Evolutionary conservation across 2,113 vertebrate genomes (phyloP), one percentile per base, ranked within the genome.

Genomic region (Nesoenas mayeri): DNA sequence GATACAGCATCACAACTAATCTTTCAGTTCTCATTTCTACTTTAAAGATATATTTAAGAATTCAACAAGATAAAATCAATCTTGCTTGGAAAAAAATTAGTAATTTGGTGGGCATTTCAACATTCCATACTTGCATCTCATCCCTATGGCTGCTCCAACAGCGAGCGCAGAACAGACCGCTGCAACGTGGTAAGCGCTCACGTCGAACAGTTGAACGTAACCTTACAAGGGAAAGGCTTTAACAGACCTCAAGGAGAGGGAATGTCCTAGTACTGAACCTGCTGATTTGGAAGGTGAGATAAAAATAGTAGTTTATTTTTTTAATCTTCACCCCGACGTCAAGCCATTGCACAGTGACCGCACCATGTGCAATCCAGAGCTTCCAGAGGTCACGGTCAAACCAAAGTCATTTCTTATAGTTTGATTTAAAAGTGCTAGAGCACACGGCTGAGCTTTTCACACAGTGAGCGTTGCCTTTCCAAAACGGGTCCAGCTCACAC

Each of bases 151-250:
- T 77, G 62, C 60, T 48, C n/a, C 44, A 47, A 85, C 24, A 89
- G 66, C 21, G 53, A 72, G 19, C 54, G 61, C 0, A 69, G 66
- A 79, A 29, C 21, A 65, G 65, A 42, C 5, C 77, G 47, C 22
- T 34, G 28, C n/a, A 38, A 47, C 1, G 3, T 24, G 3, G 2
- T 7, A 17, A 80, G 40, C 2, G 22, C 47, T 60, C 2, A 60
- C 5, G 11, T 0, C 9, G 17, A 6, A 9, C 1, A 47, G 20
- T 1, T 36, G n/a, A 66, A 67, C 1, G 6, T 10, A 65, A n/a
- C 11, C 47, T 54, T 38, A 2, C 13, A 51, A 22, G 31, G 10
- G 12, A 80, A 90, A 78, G 47, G 50, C 40, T 62, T 21, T 8
- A 79, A 51, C 0, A n/a, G 48, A n/a, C 18, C n/a, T 61, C 29